These are phyloP conservation scores for Conus canariensis DNA, from an alignment of 2,888 invertebrate species.

Conservation along the genomic window DNA sequence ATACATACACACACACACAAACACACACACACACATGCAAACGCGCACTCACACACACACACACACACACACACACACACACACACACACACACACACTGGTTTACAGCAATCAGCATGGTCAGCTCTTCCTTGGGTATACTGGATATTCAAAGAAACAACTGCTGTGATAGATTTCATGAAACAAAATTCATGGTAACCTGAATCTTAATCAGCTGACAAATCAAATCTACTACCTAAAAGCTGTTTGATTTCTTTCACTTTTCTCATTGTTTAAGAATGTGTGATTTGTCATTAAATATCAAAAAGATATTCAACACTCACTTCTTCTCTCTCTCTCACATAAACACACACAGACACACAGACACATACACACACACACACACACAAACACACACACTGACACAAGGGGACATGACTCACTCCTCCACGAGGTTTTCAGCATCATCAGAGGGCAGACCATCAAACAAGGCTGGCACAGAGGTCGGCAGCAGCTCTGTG, in stretches of 20 bases:
- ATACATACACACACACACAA: not conserved
- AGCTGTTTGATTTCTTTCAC: no score
- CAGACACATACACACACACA: not conserved
- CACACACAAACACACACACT: not conserved
- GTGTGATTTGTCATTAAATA: no score
- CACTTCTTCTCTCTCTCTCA: no score
- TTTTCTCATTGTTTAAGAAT: no score
- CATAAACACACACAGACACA: not conserved
- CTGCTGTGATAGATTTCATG: not conserved
- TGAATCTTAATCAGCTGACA: no score
- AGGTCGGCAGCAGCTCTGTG: constrained; percentile 68
- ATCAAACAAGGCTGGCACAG: constrained; percentile 68
- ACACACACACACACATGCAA: no score
- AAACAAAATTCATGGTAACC: no score
- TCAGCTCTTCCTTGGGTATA: no score
- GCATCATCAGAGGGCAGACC: constrained; percentile 69
- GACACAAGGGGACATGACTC: not conserved
- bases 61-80: constrained; percentile 1
- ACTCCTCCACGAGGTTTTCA: constrained; percentile 66
- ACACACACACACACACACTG: not conserved
- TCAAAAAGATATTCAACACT: no score
- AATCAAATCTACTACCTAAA: no score
- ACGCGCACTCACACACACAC: not conserved
- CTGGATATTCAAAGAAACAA: not conserved
- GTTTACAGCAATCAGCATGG: no score